Evolutionary conservation across 2,113 vertebrate genomes (phyloP), one percentile per base, ranked within the genome.

Genomic region (Galbula dea): DNA sequence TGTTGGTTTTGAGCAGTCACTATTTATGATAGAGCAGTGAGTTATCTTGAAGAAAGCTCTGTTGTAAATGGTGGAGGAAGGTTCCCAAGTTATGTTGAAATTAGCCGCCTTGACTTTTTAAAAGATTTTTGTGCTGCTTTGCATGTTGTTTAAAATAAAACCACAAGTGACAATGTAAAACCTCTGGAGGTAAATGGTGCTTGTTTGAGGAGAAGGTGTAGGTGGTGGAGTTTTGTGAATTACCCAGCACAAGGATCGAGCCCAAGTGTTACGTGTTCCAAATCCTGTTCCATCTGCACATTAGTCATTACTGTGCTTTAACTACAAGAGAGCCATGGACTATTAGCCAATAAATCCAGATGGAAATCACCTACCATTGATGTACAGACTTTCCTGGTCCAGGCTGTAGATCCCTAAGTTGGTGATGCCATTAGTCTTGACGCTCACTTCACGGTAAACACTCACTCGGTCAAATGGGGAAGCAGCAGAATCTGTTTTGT

Each of bases 371-470:
- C 36, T 92, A 96, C 95, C 94, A 66, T 89, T 89, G 32, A 96
- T 91, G 46, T 90, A 95, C 22, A 96, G 66, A 61, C 93, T 95
- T 52, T 80, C 51, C 32, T 48, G 51, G 39, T 95, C 79, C 20
- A 96, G 34, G 11, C 9, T 49, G 58, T 95, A 96, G 37, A 79
- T 72, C 10, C 59, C 76, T 21, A 96, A 61, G 4, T 12, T 68
- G 37, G 57, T 94, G 86, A 94, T 61, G n/a, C 77, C 65, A 9
- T 68, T 88, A 39, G 95, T 94, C 43, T 59, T 39, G 61, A 67
- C 79, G 58, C 76, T 76, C 8, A 94, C 65, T 34, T 95, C 92
- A 9, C 17, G 89, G 72, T 95, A 96, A 45, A 96, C 16, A 17
- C 17, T n/a, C 43, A 58, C 88, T 32, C 5, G 51, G 41, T 94